phyloP scores from a whole-genome alignment of 2,888 invertebrate species.

The Hemaris fuciformis region DNA sequence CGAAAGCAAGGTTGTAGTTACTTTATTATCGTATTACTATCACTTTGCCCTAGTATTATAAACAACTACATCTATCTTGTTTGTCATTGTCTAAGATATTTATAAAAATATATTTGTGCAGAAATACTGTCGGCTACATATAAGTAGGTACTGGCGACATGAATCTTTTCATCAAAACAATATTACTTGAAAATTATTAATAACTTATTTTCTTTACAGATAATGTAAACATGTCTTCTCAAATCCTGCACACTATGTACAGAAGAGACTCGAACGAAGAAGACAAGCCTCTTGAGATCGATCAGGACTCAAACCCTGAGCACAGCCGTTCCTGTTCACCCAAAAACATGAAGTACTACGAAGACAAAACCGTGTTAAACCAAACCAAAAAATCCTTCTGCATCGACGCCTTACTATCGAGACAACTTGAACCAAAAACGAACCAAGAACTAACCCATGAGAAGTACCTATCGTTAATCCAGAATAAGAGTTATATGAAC shows the following conservation, averaged over 20 bases:
- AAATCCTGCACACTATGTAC: conserved; percentile 43
- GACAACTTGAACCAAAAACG: conserved; percentile 57
- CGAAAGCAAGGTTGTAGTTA: too few relatives aligned
- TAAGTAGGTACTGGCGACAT: too few relatives aligned
- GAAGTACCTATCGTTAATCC: conserved; percentile 49
- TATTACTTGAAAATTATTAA: background rate
- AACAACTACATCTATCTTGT: too few relatives aligned
- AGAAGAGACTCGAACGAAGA: conserved; percentile 55
- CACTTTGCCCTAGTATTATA: too few relatives aligned
- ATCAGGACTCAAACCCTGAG: conserved; percentile 59
- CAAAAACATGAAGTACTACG: conserved; percentile 67
- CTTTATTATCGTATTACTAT: too few relatives aligned
- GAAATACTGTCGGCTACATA: too few relatives aligned
- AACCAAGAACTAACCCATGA: conserved; percentile 23
- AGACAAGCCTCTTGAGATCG: conserved; percentile 62
- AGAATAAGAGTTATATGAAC: conserved; percentile 68
- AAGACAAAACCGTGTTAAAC: conserved; percentile 66
- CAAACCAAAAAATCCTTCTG: conserved; percentile 89
- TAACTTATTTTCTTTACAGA: background rate
- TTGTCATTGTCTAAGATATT: too few relatives aligned
- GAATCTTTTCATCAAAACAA: too few relatives aligned
- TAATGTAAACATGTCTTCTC: conserved; percentile 23
- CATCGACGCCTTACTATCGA: conserved; percentile 92
- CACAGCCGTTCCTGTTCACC: conserved; percentile 65
- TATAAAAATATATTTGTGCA: too few relatives aligned